Evolutionary conservation across 2,888 invertebrate genomes (phyloP).

Genomic region (Cosmorhoe ocellata): DNA sequence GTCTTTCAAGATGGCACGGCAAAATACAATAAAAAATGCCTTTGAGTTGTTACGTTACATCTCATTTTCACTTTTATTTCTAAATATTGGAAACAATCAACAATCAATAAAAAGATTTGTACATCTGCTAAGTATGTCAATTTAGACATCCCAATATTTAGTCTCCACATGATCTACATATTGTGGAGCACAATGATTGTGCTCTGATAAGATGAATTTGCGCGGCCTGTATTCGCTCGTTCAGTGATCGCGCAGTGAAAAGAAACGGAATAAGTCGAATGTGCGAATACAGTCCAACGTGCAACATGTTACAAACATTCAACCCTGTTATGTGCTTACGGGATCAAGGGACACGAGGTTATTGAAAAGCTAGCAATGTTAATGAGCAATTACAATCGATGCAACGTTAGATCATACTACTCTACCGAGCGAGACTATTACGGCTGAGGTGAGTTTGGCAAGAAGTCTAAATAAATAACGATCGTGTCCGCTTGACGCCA

Average conservation of each 20-base stretch:
- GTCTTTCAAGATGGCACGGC: conserved; percentile 80
- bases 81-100: conserved; percentile 79
- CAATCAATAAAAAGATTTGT: conserved; percentile 76
- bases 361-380: conserved; percentile 68
- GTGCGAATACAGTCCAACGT: conserved; percentile 62
- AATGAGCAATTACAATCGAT: conserved; percentile 61
- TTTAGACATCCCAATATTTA: conserved; percentile 75
- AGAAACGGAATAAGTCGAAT: conserved; percentile 29
- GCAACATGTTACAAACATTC: conserved; percentile 72
- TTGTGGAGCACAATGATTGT: conserved; percentile 53
- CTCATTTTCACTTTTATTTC: conserved; percentile 63
- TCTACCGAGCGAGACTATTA: conserved; percentile 46
- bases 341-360: conserved; percentile 80
- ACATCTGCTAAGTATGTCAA: conserved; percentile 73
- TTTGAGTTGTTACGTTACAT: conserved; percentile 63
- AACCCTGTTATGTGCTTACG: conserved; percentile 76
- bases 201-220: conserved; percentile 53
- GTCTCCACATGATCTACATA: conserved; percentile 63
- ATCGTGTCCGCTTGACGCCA: conserved; percentile 76
- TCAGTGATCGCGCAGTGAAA: conserved; percentile 26
- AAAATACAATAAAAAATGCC: conserved; percentile 78
- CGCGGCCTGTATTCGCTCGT: conserved; percentile 56
- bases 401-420: conserved; percentile 60
- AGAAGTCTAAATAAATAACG: conserved; percentile 54
- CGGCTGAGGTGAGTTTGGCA: conserved; percentile 50